Evolutionary conservation across 1,140 invertebrate species (phyloP).

Genomic region (Brachionus rotundiformis): DNA sequence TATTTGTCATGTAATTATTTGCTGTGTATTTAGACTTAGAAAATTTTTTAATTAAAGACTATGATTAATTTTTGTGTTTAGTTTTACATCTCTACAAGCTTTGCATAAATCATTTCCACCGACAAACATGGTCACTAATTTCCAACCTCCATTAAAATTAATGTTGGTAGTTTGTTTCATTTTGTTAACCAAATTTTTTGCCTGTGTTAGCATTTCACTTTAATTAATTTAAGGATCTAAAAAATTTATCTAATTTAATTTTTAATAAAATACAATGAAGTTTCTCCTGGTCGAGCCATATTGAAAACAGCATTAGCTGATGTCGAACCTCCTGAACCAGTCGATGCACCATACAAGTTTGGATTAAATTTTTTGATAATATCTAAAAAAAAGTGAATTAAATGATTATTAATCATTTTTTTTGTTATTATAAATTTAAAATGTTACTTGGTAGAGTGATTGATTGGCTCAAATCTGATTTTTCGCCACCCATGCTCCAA

Average conservation of each 20-base stretch:
- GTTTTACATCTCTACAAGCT: slow-evolving; percentile 66
- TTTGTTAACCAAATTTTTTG: slow-evolving; percentile 70
- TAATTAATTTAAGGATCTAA: neutral
- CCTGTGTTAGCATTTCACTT: slow-evolving; percentile 72
- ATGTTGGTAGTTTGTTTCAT: slow-evolving; percentile 69
- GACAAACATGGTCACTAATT: slow-evolving; percentile 78
- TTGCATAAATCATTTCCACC: slow-evolving; percentile 82
- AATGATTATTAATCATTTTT: no score
- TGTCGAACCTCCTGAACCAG: slow-evolving; percentile 55
- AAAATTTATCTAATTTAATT: neutral
- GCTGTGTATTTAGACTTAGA: slow-evolving; percentile 57
- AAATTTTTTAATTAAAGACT: neutral
- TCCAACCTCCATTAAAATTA: slow-evolving; percentile 69
- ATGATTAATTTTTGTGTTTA: neutral
- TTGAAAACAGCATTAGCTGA: slow-evolving; percentile 57
- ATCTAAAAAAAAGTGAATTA: slow-evolving; percentile 57
- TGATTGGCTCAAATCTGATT: slow-evolving; percentile 9
- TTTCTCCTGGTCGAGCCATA: slow-evolving; percentile 58
- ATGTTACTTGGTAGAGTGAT: slow-evolving; percentile 55
- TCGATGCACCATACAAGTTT: slow-evolving; percentile 59
- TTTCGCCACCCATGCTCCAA: slow-evolving; percentile 51
- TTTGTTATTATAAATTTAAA: neutral
- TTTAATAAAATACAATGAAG: slow-evolving; percentile 54
- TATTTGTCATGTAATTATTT: slow-evolving; percentile 69
- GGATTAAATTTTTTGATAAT: slow-evolving; percentile 62